Evolutionary conservation across 2,797 vertebrate genomes (phyloP).

Genomic region (Spheniscus humboldti): DNA sequence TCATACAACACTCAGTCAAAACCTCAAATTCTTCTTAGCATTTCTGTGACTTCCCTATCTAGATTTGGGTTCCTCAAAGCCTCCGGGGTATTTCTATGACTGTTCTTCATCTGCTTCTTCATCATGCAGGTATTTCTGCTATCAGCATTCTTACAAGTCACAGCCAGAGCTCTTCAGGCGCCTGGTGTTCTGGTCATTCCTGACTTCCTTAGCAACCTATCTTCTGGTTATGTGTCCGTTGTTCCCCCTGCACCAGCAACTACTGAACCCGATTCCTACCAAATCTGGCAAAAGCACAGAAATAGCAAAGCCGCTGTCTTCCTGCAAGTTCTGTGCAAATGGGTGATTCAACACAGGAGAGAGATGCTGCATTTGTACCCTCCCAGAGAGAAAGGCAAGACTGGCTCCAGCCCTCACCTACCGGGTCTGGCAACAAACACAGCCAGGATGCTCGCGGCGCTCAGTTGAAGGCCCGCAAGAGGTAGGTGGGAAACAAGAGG

Average conservation of each 20-base stretch:
- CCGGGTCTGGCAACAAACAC: background rate
- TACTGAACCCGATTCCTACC: background rate
- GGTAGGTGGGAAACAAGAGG: background rate
- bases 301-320: background rate
- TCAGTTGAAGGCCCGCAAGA: background rate
- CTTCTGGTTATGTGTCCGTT: background rate
- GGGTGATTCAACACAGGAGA: background rate
- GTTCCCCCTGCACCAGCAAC: background rate
- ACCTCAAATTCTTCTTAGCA: background rate
- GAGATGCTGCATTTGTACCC: background rate
- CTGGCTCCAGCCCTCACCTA: background rate
- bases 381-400: background rate
- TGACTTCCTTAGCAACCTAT: conserved; percentile 7
- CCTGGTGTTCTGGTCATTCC: background rate
- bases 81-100: background rate
- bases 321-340: background rate
- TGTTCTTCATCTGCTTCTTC: background rate
- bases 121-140: conserved; percentile 19
- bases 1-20: background rate
- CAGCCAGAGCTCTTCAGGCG: background rate
- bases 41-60: background rate
- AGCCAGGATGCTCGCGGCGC: background rate
- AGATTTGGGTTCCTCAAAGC: background rate
- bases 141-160: background rate
- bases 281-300: background rate